Evolutionary conservation across 2,888 invertebrate genomes (phyloP), one percentile per base, ranked within the genome.

Genomic region (Oligia latruncula): DNA sequence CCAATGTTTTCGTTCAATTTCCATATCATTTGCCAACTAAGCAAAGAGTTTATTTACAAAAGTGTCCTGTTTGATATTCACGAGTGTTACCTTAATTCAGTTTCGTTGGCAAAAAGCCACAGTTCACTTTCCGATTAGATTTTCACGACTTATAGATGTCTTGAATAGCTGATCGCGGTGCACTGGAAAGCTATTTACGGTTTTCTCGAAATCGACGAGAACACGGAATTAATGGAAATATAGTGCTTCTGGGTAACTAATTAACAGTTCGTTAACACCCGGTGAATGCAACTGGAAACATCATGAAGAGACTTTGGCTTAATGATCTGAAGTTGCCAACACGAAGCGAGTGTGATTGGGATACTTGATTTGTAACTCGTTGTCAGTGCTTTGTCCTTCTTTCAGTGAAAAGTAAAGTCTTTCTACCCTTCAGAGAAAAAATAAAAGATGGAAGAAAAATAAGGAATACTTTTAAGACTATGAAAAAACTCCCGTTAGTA

Each of bases 61-160:
- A 60, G 43, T 79, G 71, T 77, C 71, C 77, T 60, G 74, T 80
- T 88, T 83, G 70, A 71, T 80, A 86, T 85, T 79, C 86, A 87
- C 64, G 71, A 74, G 70, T 83, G 86, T 78, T 80, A 86, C 83
- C 81, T 87, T 87, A 85, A 87, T 87, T 84, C 77, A 77, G 74
- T 60, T 29, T 49, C n/a, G 79, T 70, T 88, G 88, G 88, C 88
- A 62, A 9, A 11, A n/a, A 11, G 84, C 88, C 88, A 88, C 58
- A 70, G 79, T 78, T 80, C 74, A 82, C 86, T 89, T 87, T 84
- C 84, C 81, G 74, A 86, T 84, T 88, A 77, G 82, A 82, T 88
- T 88, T 86, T 84, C 87, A 77, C 85, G 83, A 89, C 72, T 79
- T 52, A 78, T 85, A 76, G 86, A 84, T 82, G 78, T 82, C 78